Conservation (phyloP, 2,113 vertebrate genomes). For the Dipodomys stephensi region DNA sequence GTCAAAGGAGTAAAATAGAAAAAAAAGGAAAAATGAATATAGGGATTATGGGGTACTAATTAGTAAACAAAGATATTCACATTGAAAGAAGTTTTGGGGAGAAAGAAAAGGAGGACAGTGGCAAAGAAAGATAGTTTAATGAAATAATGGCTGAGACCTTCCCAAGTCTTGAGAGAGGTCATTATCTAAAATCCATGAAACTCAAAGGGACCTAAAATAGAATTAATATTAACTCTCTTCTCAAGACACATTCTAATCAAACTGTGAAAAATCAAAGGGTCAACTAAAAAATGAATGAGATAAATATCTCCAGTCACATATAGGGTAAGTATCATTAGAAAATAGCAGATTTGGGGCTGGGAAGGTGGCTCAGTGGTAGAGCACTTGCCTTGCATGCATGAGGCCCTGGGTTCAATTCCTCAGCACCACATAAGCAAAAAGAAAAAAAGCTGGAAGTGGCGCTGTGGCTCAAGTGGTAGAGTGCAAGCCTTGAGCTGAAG, state of each 20-base stretch:
- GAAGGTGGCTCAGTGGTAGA: no score
- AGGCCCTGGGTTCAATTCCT: no score
- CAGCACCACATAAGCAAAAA: no score
- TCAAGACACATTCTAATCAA: background rate
- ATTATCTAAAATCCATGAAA: background rate
- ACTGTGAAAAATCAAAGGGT: background rate
- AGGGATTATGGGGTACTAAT: no score
- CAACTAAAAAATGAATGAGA: background rate
- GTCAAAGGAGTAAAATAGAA: background rate
- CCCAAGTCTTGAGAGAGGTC: background rate
- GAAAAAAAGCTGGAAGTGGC: no score
- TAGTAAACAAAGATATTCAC: background rate
- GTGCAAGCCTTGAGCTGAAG: no score
- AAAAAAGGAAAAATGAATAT: background rate
- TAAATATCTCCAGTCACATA: background rate
- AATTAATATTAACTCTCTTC: no score
- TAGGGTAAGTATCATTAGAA: background rate
- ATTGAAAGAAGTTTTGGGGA: no score
- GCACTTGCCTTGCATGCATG: no score
- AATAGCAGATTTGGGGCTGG: background rate
- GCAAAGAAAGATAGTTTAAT: background rate
- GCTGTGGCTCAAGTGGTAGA: no score
- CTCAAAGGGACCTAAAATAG: background rate
- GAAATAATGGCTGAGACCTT: background rate
- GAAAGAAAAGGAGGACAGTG: no score